Percentiles rank a stretch among this genome's conserved stretches.
phyloP scores from a whole-genome alignment of 2,113 vertebrate species.

The Malurus melanocephalus region DNA sequence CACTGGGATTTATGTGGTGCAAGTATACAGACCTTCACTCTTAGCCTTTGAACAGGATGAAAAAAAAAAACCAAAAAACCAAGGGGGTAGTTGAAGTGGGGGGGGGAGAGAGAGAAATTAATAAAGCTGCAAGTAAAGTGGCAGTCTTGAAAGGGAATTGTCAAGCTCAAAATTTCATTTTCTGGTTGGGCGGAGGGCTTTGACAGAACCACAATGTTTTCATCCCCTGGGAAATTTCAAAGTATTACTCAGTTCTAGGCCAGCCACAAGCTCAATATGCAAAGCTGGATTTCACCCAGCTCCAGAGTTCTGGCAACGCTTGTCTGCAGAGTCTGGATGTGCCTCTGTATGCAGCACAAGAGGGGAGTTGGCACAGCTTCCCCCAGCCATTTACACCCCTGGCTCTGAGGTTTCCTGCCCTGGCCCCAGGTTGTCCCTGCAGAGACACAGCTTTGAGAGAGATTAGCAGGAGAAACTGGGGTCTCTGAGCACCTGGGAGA shows the following conservation, averaged over 20 bases:
- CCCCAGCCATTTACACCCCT: not conserved
- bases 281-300: not conserved
- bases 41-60: not conserved
- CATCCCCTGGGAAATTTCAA: not conserved
- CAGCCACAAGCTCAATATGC: not conserved
- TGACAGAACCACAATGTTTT: not conserved
- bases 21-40: not conserved
- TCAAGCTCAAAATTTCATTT: conserved; percentile 11
- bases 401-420: not conserved
- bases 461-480: not conserved
- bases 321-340: not conserved
- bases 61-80: not conserved
- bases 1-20: not conserved
- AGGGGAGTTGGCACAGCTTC: not conserved
- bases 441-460: not conserved
- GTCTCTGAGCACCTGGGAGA: not conserved
- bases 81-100: no score
- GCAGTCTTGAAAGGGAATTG: not conserved
- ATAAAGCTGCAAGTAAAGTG: not conserved
- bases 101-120: not conserved
- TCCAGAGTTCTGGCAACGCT: rapidly evolving
- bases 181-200: not conserved
- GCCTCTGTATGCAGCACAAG: not conserved
- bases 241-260: not conserved
- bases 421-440: not conserved